These are phyloP conservation scores for Hemichromis elongatus DNA, from an alignment of 2,113 vertebrate species.

Conservation along the genomic window DNA sequence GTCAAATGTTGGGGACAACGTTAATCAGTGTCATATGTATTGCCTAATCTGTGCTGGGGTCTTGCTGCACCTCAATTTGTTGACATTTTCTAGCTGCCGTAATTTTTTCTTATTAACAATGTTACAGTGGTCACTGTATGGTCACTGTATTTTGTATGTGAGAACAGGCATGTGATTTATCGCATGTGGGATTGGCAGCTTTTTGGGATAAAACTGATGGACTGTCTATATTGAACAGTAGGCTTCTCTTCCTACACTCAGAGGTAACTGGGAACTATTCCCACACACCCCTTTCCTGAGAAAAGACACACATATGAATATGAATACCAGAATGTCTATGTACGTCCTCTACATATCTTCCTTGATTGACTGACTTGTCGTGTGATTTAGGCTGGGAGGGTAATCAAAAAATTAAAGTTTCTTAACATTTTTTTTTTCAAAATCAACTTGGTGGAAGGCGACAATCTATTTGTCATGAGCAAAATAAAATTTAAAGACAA, in stretches of 20 bases:
- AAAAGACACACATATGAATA: not conserved
- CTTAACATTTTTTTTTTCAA: not conserved
- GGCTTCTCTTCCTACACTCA: constrained; percentile 35
- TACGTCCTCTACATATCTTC: not conserved
- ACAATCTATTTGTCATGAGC: not conserved
- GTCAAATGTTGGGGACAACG: not conserved
- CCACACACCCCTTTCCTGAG: constrained; percentile 6
- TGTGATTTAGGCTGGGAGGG: not conserved
- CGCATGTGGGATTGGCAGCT: not conserved
- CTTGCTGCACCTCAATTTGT: not conserved
- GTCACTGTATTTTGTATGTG: not conserved
- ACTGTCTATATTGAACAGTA: constrained; percentile 23
- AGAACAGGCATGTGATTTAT: constrained; percentile 3
- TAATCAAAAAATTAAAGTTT: not conserved
- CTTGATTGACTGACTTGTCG: not conserved
- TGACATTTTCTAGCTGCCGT: not conserved
- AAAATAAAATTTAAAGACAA: not conserved
- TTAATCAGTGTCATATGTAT: not conserved
- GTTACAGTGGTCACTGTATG: not conserved
- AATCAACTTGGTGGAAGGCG: not conserved
- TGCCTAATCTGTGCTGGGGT: not conserved
- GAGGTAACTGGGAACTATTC: constrained; percentile 1
- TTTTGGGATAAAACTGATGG: constrained; percentile 24
- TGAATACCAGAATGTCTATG: not conserved
- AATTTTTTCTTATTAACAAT: constrained; percentile 3